Conservation (phyloP, 2,797 vertebrate genomes). For the Passerculus sandwichensis region DNA sequence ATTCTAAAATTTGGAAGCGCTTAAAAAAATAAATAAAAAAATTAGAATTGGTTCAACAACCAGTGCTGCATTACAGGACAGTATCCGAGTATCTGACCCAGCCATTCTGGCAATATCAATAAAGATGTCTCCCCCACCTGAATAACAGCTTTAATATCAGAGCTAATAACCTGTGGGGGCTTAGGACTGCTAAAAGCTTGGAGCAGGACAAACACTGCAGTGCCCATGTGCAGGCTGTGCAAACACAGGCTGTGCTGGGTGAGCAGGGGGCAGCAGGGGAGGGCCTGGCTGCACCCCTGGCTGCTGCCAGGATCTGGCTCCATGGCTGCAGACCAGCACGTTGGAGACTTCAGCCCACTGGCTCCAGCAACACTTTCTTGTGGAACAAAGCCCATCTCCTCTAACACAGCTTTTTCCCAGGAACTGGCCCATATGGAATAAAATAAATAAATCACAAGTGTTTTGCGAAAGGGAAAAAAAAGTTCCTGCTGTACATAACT, state of each 20-base stretch:
- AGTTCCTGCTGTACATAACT: conserved; percentile 61
- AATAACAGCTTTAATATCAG: neutral
- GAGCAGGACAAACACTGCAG: neutral
- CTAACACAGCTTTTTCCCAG: conserved; percentile 38
- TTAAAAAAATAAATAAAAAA: neutral
- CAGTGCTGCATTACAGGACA: neutral
- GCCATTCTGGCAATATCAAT: neutral
- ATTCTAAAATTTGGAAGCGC: neutral
- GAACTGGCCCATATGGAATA: conserved; percentile 15
- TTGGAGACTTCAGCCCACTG: neutral
- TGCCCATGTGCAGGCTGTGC: neutral
- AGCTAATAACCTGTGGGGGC: neutral
- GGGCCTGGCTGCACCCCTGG: neutral
- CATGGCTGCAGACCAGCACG: fast-evolving
- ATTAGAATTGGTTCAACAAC: neutral
- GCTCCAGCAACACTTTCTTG: fast-evolving
- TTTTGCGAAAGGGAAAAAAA: conserved; percentile 10
- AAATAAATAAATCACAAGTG: conserved; percentile 55
- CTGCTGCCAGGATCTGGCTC: neutral
- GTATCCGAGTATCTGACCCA: neutral
- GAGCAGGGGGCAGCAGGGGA: neutral
- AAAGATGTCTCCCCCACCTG: neutral
- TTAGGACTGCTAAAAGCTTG: neutral
- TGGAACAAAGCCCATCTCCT: conserved; percentile 29
- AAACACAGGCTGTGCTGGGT: neutral